These are phyloP conservation scores for Drosophila pallidifrons DNA, from an alignment of 1,140 invertebrate genomes.

Conservation along the genomic window DNA sequence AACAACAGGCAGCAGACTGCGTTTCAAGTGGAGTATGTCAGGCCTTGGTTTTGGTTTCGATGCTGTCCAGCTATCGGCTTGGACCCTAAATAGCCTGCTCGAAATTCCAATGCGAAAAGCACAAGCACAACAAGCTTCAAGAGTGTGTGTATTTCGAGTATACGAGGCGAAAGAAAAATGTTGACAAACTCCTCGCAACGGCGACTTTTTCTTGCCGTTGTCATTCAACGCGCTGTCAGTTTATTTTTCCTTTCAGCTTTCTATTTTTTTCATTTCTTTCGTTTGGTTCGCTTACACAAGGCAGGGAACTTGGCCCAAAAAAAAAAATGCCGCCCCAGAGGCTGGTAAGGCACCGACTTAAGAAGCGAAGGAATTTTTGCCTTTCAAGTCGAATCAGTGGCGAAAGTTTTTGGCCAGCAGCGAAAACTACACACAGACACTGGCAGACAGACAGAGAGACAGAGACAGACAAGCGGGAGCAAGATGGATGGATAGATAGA, in stretches of 20 bases:
- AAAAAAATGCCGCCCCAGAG: constrained; percentile 31
- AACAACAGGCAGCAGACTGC: constrained; percentile 44
- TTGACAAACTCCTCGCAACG: constrained; percentile 72
- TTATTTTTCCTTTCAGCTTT: constrained; percentile 55
- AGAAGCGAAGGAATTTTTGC: constrained; percentile 53
- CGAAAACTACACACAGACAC: constrained; percentile 59
- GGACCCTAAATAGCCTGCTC: constrained; percentile 57
- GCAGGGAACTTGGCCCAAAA: constrained; percentile 33
- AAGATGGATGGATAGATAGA: constrained; percentile 19
- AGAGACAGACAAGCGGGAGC: constrained; percentile 19
- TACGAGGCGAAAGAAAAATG: constrained; percentile 55
- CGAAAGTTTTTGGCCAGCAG: constrained; percentile 61
- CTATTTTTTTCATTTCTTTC: constrained; percentile 5
- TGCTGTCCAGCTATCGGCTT: constrained; percentile 45
- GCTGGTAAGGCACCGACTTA: constrained; percentile 22
- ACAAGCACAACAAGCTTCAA: constrained; percentile 46
- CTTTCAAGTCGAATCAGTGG: constrained; percentile 58
- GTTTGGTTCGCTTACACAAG: constrained; percentile 15
- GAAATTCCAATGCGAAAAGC: constrained; percentile 40
- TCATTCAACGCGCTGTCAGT: constrained; percentile 81
- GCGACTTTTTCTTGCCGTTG: constrained; percentile 64
- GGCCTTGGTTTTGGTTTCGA: constrained; percentile 13
- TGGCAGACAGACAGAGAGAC: constrained; percentile 20
- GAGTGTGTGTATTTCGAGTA: constrained; percentile 16
- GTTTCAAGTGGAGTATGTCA: constrained; percentile 40